Conservation (phyloP, 2,113 vertebrate species). For the Brachyhypopomus gauderio region DNA sequence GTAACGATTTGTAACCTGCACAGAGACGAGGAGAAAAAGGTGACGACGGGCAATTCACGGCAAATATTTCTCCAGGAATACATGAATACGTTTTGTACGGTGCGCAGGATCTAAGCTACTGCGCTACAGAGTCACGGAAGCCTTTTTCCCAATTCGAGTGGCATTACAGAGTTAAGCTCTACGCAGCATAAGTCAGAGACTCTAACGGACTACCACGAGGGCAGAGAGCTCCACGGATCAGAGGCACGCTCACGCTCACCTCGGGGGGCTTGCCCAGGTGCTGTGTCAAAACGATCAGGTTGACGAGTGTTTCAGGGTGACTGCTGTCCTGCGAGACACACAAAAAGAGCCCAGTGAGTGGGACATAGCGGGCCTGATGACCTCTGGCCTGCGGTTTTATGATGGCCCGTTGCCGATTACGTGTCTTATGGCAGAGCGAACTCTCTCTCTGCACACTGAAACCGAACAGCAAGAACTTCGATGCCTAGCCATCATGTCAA, state of each 20-base stretch:
- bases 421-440: too few species aligned
- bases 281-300: constrained; percentile 90
- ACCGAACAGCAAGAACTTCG: background rate
- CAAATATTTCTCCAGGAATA: background rate
- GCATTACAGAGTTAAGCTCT: too few species aligned
- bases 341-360: background rate
- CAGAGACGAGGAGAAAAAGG: constrained; percentile 19
- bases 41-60: background rate
- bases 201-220: background rate
- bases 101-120: too few species aligned
- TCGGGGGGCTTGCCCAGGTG: constrained; percentile 92
- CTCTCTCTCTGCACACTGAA: background rate
- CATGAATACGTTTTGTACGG: too few species aligned
- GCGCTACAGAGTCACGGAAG: background rate
- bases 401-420: too few species aligned
- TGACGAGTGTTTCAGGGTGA: constrained; percentile 93
- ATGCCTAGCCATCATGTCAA: too few species aligned
- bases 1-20: constrained; percentile 92
- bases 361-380: background rate
- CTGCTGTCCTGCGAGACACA: constrained; percentile 83
- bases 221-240: constrained; percentile 14
- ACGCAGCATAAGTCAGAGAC: too few species aligned
- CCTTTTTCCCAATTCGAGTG: background rate
- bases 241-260: constrained; percentile 74
- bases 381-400: too few species aligned